Base-by-base conservation (phyloP, 2,113 vertebrate species). In the Grammomys surdaster region DNA sequence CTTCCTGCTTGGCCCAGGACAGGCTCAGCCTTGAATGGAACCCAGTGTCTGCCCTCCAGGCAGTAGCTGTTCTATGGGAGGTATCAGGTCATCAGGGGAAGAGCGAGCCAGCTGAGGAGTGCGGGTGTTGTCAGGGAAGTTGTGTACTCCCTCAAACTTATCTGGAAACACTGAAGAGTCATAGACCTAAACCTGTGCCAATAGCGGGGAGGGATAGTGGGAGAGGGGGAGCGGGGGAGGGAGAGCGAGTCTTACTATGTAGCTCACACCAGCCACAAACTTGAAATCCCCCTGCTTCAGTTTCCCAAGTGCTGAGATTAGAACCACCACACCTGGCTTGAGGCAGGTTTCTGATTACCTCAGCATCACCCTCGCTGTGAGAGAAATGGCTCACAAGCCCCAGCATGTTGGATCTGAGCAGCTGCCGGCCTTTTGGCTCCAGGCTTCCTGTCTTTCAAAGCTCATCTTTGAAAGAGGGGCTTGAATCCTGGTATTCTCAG, bases 381-480 rank as follows among this genome's bases (percentile, higher is more conserved):
- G 31, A 76, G 58, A 58, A 14, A 14, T 19, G 4, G 8, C 51
- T 46, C 40, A 28, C 20, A 40, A 58, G 12, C 14, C 14, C 33
- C 51, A 72, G 12, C 3, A 0, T 33, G n/a, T 72, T 3, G 33
- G 48, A 0, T 51, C 13, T 2, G 72, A 3, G 4, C 36, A 20
- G 7, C 92, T 26, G 46, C 46, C 0, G 3, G 8, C 14, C 56
- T 26, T 19, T 33, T 1, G 14, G 46, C 46, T 24, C 51, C 54
- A 5, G 60, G 51, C 3, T 7, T 3, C 2, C 43, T n/a, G 4
- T 26, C 2, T 67, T 54, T 73, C 33, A 9, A 1, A 9, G 28
- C 31, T 3, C 19, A 0, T 26, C 48, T 17, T 5, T 16, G 40
- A 5, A 40, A 2, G 3, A 17, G 10, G 3, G 33, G 40, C 4